phyloP scores from a whole-genome alignment of 2,888 invertebrate species.

The Anagyrus pseudococci region DNA sequence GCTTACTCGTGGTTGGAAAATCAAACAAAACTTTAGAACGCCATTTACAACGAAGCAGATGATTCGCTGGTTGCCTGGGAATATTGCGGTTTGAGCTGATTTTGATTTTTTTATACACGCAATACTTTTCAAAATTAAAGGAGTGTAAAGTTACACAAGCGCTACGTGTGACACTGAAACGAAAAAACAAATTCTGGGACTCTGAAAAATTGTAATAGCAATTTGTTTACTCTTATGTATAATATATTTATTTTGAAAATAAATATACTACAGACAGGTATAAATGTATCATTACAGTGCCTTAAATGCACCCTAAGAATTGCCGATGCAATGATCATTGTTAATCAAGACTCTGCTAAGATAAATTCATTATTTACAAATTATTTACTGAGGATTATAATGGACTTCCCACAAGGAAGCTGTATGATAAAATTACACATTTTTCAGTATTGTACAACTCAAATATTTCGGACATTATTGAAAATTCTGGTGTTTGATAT shows the following conservation, averaged over 20 bases:
- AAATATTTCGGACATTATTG: conserved; percentile 26
- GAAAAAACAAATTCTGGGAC: too few species aligned
- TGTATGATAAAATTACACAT: conserved; percentile 35
- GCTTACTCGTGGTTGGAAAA: too few species aligned
- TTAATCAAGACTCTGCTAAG: conserved; percentile 36
- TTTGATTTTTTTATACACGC: too few species aligned
- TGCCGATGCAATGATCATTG: conserved; percentile 29
- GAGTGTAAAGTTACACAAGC: too few species aligned
- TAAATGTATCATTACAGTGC: conserved; percentile 36
- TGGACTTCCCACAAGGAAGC: conserved; percentile 28
- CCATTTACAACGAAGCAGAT: too few species aligned
- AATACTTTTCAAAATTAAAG: too few species aligned
- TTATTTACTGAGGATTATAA: conserved; percentile 33
- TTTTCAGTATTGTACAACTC: conserved; percentile 31
- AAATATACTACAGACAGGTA: conserved; percentile 37
- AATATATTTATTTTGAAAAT: conserved; percentile 41
- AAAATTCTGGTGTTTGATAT: conserved; percentile 4
- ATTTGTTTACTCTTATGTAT: conserved; percentile 28
- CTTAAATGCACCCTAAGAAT: conserved; percentile 27
- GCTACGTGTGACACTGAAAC: too few species aligned
- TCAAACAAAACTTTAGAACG: too few species aligned
- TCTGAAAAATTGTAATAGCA: neutral
- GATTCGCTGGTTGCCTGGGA: too few species aligned
- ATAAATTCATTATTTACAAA: conserved; percentile 37
- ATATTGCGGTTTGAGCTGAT: too few species aligned